These are phyloP conservation scores for Halisarca cf. caerulea DNA, from an alignment of 37 sponge, comb jelly and placozoan species.

Conservation along the genomic window DNA sequence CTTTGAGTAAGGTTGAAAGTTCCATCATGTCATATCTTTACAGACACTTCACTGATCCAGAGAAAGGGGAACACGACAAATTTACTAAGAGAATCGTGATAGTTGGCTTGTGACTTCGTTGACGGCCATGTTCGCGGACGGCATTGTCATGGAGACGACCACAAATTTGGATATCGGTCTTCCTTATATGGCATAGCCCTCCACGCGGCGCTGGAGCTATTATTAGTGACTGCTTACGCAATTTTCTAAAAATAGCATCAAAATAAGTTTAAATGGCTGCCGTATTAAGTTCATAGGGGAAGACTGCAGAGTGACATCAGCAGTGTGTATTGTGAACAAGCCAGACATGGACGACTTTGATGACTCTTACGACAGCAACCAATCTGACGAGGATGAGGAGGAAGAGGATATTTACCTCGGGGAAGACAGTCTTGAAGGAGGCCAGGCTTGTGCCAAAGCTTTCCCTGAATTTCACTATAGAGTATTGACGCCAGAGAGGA, in stretches of 20 bases:
- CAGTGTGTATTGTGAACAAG: background rate
- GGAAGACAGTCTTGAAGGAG: slow-evolving; percentile 9
- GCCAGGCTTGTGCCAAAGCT: background rate
- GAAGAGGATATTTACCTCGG: slow-evolving; percentile 34
- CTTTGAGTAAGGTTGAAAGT: background rate
- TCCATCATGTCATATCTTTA: background rate
- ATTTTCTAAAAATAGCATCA: too few relatives aligned
- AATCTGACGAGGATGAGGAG: slow-evolving; percentile 28
- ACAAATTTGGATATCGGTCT: background rate
- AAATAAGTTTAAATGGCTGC: slow-evolving; percentile 3
- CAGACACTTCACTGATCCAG: background rate
- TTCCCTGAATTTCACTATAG: slow-evolving; percentile 23
- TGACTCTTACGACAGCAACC: too few relatives aligned
- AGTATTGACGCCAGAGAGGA: slow-evolving; percentile 67
- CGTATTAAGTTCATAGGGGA: background rate
- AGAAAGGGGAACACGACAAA: background rate
- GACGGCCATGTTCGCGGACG: background rate
- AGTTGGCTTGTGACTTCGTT: background rate
- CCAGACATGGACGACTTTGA: too few relatives aligned
- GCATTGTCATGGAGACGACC: slow-evolving; percentile 18
- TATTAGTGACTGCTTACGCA: too few relatives aligned
- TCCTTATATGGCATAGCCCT: background rate
- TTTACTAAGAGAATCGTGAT: background rate
- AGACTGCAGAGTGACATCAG: background rate
- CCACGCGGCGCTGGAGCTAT: background rate